A percentile compares a stretch with the other conserved stretches of the same genome.
Evolutionary conservation across 2,888 invertebrate genomes (phyloP).

Genomic region (Nephrotoma guestfalica): DNA sequence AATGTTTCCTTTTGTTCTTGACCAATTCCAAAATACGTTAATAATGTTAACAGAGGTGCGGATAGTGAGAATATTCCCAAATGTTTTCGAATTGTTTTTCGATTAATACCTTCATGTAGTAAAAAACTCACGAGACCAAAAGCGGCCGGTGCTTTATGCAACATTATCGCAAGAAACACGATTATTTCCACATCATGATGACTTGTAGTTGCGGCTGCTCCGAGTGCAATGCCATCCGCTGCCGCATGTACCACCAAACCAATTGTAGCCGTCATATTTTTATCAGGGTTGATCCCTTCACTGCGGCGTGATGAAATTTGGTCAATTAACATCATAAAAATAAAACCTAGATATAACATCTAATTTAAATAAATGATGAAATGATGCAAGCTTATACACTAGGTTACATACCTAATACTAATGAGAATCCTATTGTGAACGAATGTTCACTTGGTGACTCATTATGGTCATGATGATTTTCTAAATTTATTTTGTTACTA

Average conservation of each 20-base stretch:
- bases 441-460: conserved; percentile 21
- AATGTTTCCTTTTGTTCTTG: conserved; percentile 85
- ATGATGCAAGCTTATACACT: background rate
- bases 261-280: conserved; percentile 84
- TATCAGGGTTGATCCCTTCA: conserved; percentile 46
- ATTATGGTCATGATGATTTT: conserved; percentile 7
- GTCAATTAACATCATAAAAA: conserved; percentile 95
- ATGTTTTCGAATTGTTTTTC: conserved; percentile 71
- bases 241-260: conserved; percentile 95
- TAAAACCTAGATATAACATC: conserved; percentile 47
- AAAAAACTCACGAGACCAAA: conserved; percentile 97
- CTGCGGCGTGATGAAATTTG: conserved; percentile 48
- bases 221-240: conserved; percentile 94
- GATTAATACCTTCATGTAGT: conserved; percentile 85
- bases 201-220: conserved; percentile 94
- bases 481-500: conserved; percentile 43
- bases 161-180: conserved; percentile 96
- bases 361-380: conserved; percentile 18
- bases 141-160: conserved; percentile 98
- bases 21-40: conserved; percentile 89
- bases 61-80: conserved; percentile 82
- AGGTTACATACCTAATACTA: conserved; percentile 45
- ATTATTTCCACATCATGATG: conserved; percentile 95
- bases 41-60: conserved; percentile 75
- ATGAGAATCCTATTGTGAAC: conserved; percentile 66